Base-by-base conservation (phyloP, 1,140 invertebrate species). In the Drosophila watanabei region DNA sequence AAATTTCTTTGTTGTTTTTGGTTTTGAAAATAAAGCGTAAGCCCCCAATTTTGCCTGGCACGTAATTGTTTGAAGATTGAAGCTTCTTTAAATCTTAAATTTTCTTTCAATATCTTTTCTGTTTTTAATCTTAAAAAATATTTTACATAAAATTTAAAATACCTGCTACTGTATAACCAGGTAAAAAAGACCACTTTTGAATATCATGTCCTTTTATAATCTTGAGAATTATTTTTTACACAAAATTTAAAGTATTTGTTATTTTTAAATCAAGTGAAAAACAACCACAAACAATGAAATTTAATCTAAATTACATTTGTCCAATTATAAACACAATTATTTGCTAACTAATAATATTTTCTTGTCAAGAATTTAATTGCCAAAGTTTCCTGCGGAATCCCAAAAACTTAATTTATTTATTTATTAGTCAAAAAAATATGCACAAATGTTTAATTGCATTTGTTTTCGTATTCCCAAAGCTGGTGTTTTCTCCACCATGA, bases 361-460 rank as follows among this genome's bases (percentile, higher is more conserved):
- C 35, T 37, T 11, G 14, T 5, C 16, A 1, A 10, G 2, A 24
- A 56, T 56, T 37, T 37, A 37, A 24, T 16, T 56, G 33, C 8
- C 13, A 49, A 60, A 41, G 32, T 35, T 37, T 30, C 5, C n/a
- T 16, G n/a, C 64, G 28, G 16, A 33, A 39, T 39, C 28, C 28
- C 11, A 13, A 35, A 20, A 72, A 72, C 49, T 9, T 62, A 65
- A 66, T 84, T 68, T 54, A 68, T 43, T 49, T 37, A 77, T 80
- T 83, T 85, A 81, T 51, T 79, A 63, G 52, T 4, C 58, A 30
- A 68, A 69, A 54, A 24, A 48, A 69, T 62, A 56, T 62, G 30
- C 70, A 81, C 49, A 73, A 73, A 72, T 35, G 60, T 73, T 72
- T 73, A 51, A 73, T 30, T 61, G 43, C 14, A 69, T 61, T 71